phyloP scores from a whole-genome alignment of 2,888 invertebrate genomes.

The Phyllotreta cruciferae region DNA sequence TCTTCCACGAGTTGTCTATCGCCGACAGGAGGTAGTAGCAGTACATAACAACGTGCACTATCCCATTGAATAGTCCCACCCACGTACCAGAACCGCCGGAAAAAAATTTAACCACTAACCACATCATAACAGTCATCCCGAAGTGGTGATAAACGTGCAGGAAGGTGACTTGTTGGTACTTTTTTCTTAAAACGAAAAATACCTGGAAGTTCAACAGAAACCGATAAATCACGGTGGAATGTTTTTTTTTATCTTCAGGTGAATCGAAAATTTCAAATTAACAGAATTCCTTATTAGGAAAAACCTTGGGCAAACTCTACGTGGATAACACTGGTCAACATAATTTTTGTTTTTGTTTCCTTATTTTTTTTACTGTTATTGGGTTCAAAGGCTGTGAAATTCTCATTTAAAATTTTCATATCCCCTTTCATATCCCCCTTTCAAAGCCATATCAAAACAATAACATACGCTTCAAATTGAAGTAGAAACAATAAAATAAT shows the following conservation, averaged over 20 bases:
- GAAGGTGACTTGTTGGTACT: conserved; percentile 86
- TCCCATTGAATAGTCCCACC: conserved; percentile 75
- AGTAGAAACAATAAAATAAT: too few species aligned
- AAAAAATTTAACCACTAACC: conserved; percentile 90
- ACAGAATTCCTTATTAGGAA: too few species aligned
- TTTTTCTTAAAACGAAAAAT: conserved; percentile 93
- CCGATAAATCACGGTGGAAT: background rate
- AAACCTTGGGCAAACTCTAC: too few species aligned
- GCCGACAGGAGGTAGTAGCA: conserved; percentile 80
- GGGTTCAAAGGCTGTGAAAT: too few species aligned
- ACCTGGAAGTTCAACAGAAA: conserved; percentile 61
- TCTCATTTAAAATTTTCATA: too few species aligned
- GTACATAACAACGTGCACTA: conserved; percentile 85
- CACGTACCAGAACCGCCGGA: conserved; percentile 74
- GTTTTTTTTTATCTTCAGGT: background rate
- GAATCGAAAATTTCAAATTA: conserved; percentile 1
- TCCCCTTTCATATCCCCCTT: too few species aligned
- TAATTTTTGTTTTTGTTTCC: too few species aligned
- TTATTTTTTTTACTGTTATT: too few species aligned
- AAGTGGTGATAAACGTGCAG: conserved; percentile 95
- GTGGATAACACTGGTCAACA: too few species aligned
- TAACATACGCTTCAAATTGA: too few species aligned
- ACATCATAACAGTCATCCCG: conserved; percentile 92
- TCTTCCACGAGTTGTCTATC: conserved; percentile 71
- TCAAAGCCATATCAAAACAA: too few species aligned